phyloP scores from a whole-genome alignment of 2,888 invertebrate species.

The Agrochola circellaris region DNA sequence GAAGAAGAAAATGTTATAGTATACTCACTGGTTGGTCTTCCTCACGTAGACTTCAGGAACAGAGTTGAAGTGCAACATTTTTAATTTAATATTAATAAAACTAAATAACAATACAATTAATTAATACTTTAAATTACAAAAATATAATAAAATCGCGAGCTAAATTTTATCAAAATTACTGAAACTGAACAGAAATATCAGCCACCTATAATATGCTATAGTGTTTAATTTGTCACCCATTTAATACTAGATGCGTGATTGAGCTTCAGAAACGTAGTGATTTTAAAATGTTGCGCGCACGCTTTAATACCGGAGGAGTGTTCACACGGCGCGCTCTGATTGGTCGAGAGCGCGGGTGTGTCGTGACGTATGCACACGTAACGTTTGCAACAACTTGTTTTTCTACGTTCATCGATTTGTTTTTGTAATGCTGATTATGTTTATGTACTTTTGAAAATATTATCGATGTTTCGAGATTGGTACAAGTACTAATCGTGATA shows the following conservation, averaged over 20 bases:
- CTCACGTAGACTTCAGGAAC: slow-evolving; percentile 85
- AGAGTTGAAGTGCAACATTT: slow-evolving; percentile 86
- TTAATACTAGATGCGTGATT: slow-evolving; percentile 76
- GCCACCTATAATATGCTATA: slow-evolving; percentile 88
- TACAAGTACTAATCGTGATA: background rate
- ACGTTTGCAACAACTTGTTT: slow-evolving; percentile 63
- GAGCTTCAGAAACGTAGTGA: slow-evolving; percentile 60
- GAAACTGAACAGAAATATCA: slow-evolving; percentile 90
- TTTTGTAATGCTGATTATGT: slow-evolving; percentile 63
- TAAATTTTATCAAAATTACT: slow-evolving; percentile 87
- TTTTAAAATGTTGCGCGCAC: slow-evolving; percentile 74
- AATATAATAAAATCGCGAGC: slow-evolving; percentile 44
- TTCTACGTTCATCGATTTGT: slow-evolving; percentile 66
- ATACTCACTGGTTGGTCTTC: slow-evolving; percentile 85
- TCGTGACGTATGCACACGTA: slow-evolving; percentile 73
- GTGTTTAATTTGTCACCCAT: slow-evolving; percentile 88
- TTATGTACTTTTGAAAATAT: slow-evolving; percentile 31
- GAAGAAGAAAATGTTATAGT: background rate
- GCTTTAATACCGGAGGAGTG: slow-evolving; percentile 83
- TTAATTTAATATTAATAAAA: slow-evolving; percentile 68
- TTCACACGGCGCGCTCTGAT: slow-evolving; percentile 78
- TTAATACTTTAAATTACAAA: slow-evolving; percentile 64
- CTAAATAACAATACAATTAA: slow-evolving; percentile 56
- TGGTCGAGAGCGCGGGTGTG: slow-evolving; percentile 87
- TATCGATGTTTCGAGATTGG: background rate